Evolutionary conservation across 2,888 invertebrate species (phyloP), one percentile per base, ranked within the genome.

Genomic region (Balanococcus diminutus): DNA sequence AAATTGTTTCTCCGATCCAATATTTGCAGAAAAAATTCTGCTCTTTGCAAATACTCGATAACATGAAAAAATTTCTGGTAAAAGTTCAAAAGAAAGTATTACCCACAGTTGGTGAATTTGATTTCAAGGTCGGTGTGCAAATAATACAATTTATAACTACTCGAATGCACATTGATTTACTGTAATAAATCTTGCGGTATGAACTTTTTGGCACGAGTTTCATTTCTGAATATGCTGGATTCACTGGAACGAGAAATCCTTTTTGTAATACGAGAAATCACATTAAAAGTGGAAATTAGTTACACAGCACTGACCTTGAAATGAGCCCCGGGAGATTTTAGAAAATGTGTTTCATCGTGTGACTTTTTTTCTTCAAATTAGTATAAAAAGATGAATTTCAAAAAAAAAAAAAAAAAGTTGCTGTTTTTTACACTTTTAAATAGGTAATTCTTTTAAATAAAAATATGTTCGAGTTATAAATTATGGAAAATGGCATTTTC

Each of bases 381-480:
- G 6, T 67, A 28, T 67, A 25, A 28, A 5, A 67, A 67, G 11
- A 67, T n/a, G n/a, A 67, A 16, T 16, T 8, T 22, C 67, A 22
- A 56, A 8, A 56, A 1, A 8, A 9, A 1, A 8, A 22, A 22
- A 56, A 56, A 56, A 56, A n/a, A n/a, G 36, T 36, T n/a, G 2
- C 46, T n/a, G 22, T 22, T 56, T 56, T 56, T 56, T 56, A 4
- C 8, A 56, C 8, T n/a, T n/a, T n/a, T n/a, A n/a, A n/a, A n/a
- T n/a, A n/a, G n/a, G n/a, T n/a, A 14, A 67, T 28, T 16, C 14
- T 67, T 67, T 28, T 25, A 31, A n/a, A n/a, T n/a, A 67, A 56
- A 56, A 56, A 67, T 67, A 67, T 67, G 67, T 28, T 67, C 67
- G 67, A 67, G 28, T 5, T 25, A 67, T 67, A 67, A 67, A 67